phyloP scores from a whole-genome alignment of 2,888 invertebrate species.

The Mythimna pallens region DNA sequence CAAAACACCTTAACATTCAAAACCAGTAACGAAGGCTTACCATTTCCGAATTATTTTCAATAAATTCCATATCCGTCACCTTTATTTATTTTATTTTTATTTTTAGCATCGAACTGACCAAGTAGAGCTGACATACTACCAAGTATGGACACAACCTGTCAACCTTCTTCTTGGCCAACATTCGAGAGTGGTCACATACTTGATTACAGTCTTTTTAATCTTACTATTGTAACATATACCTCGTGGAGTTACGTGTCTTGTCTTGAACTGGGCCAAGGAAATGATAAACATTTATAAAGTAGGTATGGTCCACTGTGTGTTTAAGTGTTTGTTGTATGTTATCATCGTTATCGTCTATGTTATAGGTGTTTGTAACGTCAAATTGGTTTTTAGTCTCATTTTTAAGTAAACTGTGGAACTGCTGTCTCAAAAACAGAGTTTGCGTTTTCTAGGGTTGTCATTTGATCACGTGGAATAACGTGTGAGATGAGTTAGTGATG shows the following conservation, averaged over 20 bases:
- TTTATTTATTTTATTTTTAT: constrained; percentile 8
- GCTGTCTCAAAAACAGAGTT: background rate
- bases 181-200: constrained; percentile 10
- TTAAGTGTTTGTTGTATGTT: constrained; percentile 25
- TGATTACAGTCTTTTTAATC: constrained; percentile 30
- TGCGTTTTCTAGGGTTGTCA: background rate
- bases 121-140: background rate
- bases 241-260: constrained; percentile 33
- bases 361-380: background rate
- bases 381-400: background rate
- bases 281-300: constrained; percentile 39
- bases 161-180: constrained; percentile 43
- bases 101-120: constrained; percentile 8
- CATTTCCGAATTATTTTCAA: constrained; percentile 4
- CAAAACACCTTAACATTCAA: constrained; percentile 13
- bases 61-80: constrained; percentile 2
- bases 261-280: constrained; percentile 56
- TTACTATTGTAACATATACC: background rate
- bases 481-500: background rate
- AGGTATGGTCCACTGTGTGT: constrained; percentile 8
- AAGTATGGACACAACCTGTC: constrained; percentile 40
- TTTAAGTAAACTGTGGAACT: constrained; percentile 1
- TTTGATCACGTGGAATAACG: background rate
- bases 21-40: constrained; percentile 16
- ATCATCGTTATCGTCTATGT: constrained; percentile 11